Conservation (phyloP, 2,888 invertebrate genomes). For the Heterodera filipjevi region DNA sequence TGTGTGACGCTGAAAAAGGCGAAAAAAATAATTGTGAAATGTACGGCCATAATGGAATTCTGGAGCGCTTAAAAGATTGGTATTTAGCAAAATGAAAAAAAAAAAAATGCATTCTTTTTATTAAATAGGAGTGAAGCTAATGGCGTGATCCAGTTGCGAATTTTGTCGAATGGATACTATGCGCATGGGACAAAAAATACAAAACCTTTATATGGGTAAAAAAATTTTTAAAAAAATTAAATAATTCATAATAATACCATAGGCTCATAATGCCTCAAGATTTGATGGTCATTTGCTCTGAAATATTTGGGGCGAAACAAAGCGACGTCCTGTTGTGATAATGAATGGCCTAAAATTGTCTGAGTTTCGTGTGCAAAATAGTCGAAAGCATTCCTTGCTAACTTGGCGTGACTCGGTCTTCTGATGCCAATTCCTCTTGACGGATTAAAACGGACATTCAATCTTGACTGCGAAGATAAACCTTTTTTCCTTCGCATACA, state of each 20-base stretch:
- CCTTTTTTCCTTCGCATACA: slow-evolving; percentile 10
- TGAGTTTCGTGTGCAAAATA: not conserved
- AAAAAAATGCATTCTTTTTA: not conserved
- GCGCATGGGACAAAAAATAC: not conserved
- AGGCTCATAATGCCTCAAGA: not conserved
- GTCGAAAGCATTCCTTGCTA: not conserved
- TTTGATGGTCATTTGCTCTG: slow-evolving; percentile 2
- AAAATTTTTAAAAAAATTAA: not conserved
- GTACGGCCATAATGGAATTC: not conserved
- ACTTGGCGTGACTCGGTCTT: slow-evolving; percentile 4
- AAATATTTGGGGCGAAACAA: slow-evolving; percentile 8
- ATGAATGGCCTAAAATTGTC: not conserved
- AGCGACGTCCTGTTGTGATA: not conserved
- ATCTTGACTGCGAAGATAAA: not conserved
- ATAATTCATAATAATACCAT: too few species aligned
- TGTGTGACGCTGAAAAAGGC: not conserved
- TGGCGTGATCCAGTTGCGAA: not conserved
- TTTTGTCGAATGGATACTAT: not conserved
- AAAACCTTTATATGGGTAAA: not conserved
- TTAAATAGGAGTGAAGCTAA: not conserved
- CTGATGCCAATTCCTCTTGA: slow-evolving; percentile 5
- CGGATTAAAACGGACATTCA: not conserved
- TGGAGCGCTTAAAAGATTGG: slow-evolving; percentile 2
- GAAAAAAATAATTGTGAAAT: not conserved
- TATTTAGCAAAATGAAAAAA: not conserved